Percentiles rank a stretch among this genome's conserved stretches.
These are phyloP conservation scores for Spicauda simplicius DNA, from an alignment of 2,888 invertebrate genomes.

Conservation along the genomic window DNA sequence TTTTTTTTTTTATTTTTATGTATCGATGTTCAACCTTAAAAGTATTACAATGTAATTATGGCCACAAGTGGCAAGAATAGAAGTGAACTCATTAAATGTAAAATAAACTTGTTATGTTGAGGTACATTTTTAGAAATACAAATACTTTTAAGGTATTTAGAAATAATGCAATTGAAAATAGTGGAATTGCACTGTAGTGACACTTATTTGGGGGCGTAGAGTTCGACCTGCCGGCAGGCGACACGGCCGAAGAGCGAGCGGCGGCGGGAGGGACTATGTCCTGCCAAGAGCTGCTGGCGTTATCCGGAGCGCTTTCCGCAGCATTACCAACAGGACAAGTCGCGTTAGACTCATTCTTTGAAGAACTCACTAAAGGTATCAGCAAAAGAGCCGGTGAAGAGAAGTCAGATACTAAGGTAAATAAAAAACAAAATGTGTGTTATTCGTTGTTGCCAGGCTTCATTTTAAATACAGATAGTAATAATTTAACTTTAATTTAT, in stretches of 20 bases:
- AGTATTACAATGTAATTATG: slow-evolving; percentile 30
- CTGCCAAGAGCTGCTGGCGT: slow-evolving; percentile 95
- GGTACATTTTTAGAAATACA: background rate
- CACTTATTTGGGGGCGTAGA: slow-evolving; percentile 60
- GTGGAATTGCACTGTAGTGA: slow-evolving; percentile 54
- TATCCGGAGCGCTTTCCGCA: slow-evolving; percentile 96
- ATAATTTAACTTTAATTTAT: no score
- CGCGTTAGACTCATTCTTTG: slow-evolving; percentile 92
- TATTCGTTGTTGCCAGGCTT: background rate
- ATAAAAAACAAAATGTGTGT: background rate
- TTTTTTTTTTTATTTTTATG: slow-evolving; percentile 19
- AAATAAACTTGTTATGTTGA: background rate
- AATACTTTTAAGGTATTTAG: slow-evolving; percentile 40
- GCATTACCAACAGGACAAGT: slow-evolving; percentile 95
- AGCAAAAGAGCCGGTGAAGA: slow-evolving; percentile 78
- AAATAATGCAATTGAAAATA: slow-evolving; percentile 41
- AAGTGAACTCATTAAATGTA: no score
- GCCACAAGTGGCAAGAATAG: no score
- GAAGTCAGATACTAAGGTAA: slow-evolving; percentile 72
- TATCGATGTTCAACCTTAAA: slow-evolving; percentile 38
- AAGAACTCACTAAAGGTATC: slow-evolving; percentile 91
- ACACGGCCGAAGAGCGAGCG: slow-evolving; percentile 71
- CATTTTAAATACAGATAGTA: background rate
- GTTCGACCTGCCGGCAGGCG: slow-evolving; percentile 81
- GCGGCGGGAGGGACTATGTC: slow-evolving; percentile 88